Evolutionary conservation across 2,888 invertebrate genomes (phyloP), one percentile per base, ranked within the genome.

Genomic region (Acrobasis repandana): DNA sequence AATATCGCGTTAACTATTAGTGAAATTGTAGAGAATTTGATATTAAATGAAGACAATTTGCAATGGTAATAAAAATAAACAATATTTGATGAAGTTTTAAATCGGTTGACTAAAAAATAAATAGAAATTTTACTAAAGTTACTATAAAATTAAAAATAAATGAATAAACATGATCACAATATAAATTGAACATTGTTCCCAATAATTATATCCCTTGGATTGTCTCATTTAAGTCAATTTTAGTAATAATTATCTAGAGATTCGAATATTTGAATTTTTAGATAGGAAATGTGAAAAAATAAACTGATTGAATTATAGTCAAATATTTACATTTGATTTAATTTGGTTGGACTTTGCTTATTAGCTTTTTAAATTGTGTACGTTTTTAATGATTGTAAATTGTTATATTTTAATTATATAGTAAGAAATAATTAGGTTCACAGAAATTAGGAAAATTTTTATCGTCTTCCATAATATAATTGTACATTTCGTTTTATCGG

Each of bases 381-480:
- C 71, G 63, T 65, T 74, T 72, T 67, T 28, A 8, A 28, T 28
- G 28, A 6, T 28, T 28, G 28, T 28, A 28, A 5, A 28, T 28
- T 6, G 0, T 28, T 28, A 5, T 28, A 0, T 28, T 28, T 28
- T 6, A 5, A 28, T 28, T 28, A 28, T 28, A 28, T 5, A 2
- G 6, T 28, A 5, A 28, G n/a, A 28, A 28, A 28, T 28, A 28
- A 28, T 8, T 81, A 82, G 76, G 72, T 67, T 74, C 78, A 80
- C 75, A 79, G 82, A 77, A 76, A 73, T 81, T 80, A 81, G 61
- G 16, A 67, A 77, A 79, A 80, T 86, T 83, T 80, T 75, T 82
- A 88, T 88, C 82, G 91, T 91, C 91, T 91, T 91, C 91, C 91
- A 91, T 89, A 83, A 82, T 80, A 89, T 70, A 75, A 74, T 82